Evolutionary conservation across 2,113 vertebrate species (phyloP).

Genomic region (Gracilinanus agilis): DNA sequence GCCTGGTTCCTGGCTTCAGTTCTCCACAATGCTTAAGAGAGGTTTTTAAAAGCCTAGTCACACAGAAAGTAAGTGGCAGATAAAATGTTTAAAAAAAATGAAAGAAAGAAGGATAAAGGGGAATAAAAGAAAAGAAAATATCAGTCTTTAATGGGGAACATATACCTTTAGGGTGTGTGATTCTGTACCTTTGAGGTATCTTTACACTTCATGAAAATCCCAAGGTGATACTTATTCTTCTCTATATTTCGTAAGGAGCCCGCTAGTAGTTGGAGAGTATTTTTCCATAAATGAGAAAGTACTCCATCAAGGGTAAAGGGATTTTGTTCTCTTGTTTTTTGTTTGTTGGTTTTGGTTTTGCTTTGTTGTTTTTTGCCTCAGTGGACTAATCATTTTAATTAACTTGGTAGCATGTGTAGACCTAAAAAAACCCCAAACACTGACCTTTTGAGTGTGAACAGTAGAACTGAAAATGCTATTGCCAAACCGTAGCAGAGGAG

Average conservation of each 20-base stretch:
- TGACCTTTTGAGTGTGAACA: conserved; percentile 73
- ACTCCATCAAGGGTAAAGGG: conserved; percentile 61
- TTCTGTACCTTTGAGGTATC: conserved; percentile 8
- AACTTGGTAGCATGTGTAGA: conserved; percentile 57
- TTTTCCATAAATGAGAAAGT: conserved; percentile 57
- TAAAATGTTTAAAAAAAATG: neutral
- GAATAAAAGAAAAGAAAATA: conserved; percentile 1
- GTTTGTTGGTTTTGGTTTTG: neutral
- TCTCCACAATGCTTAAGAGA: neutral
- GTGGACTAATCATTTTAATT: conserved; percentile 17
- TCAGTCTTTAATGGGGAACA: conserved; percentile 51
- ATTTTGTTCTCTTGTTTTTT: conserved; percentile 27
- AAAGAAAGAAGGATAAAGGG: neutral
- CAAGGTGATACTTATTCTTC: conserved; percentile 13
- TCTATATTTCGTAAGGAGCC: conserved; percentile 44
- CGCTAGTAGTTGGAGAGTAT: conserved; percentile 50
- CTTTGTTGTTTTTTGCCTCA: neutral
- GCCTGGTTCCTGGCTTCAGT: conserved; percentile 47
- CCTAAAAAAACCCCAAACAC: conserved; percentile 6
- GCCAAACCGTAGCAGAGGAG: conserved; percentile 66
- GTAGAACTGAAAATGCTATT: conserved; percentile 74
- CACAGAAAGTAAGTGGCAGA: conserved; percentile 49
- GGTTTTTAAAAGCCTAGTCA: conserved; percentile 57
- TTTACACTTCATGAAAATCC: conserved; percentile 40
- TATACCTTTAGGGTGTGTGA: conserved; percentile 24